Evolutionary conservation across 1,140 invertebrate genomes (phyloP), one percentile per base, ranked within the genome.

Genomic region (Scaptomyza montana): DNA sequence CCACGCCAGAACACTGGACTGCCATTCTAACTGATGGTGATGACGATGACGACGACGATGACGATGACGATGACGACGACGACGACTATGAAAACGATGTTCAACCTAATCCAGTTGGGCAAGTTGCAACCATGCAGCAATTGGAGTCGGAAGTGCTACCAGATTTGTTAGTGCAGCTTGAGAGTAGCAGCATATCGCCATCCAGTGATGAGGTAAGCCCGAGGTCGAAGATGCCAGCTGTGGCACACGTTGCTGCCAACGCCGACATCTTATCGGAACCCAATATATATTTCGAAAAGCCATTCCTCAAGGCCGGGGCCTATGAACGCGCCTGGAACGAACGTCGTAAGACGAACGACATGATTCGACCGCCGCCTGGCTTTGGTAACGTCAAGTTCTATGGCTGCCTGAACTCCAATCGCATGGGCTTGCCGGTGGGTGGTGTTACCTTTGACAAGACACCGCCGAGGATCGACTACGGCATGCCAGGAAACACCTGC

Each of bases 1-100:
- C 12, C 3, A 67, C 77, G 28, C 68, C 79, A 2, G 79, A 77
- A 16, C 70, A 84, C 46, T 84, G 85, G 80, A 84, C 64, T 0
- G 54, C 60, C 45, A 75, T 80, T 45, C 53, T 89, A 30, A 80
- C 55, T 39, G 74, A 78, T 39, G 33, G 8, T 5, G 51, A 65
- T 21, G 41, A 33, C 30, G 30, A 33, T 1, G 30, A 33, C 30
- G 30, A 33, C 30, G 30, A 6, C 1, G 30, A 5, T 16, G 33
- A 10, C 2, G 51, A 65, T 21, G 41, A 33, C 30, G 30, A 33
- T 1, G 30, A 33, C 30, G 30, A 33, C 30, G 30, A 6, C 1
- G 30, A 5, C 30, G 21, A 25, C 30, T 54, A 10, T 25, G 33
- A 1, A 56, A 25, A 25, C 21, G 21, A 1, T 4, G 21, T 1